Conservation (phyloP, 2,888 invertebrate species). For the Scaptomyza tumidula region DNA sequence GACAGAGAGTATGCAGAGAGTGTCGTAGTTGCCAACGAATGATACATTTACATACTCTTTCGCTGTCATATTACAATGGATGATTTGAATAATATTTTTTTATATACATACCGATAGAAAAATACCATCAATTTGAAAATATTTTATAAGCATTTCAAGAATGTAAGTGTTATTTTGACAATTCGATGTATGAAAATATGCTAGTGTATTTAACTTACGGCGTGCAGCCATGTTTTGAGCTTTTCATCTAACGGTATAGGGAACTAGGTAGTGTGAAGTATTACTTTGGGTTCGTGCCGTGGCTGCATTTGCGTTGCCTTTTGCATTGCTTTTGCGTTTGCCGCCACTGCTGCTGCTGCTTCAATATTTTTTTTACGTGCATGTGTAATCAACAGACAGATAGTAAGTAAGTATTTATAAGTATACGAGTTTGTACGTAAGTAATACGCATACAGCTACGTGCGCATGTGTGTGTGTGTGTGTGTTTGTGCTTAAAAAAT, state of each 20-base stretch:
- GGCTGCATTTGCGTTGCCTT: constrained; percentile 42
- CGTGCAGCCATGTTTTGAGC: background rate
- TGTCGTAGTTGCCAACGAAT: background rate
- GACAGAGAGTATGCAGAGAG: background rate
- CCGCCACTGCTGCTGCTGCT: constrained; percentile 39
- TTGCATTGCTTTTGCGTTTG: constrained; percentile 5
- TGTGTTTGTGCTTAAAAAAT: constrained; percentile 62
- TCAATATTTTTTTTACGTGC: constrained; percentile 65
- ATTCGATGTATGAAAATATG: background rate
- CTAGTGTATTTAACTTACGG: background rate
- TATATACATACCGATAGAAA: background rate
- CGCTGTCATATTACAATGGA: background rate
- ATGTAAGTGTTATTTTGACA: background rate
- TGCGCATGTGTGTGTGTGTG: constrained; percentile 20
- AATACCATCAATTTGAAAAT: background rate
- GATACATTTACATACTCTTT: background rate
- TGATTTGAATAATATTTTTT: background rate
- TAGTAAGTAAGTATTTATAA: constrained; percentile 60
- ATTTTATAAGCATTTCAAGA: background rate
- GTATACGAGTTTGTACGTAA: constrained; percentile 67
- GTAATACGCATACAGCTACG: constrained; percentile 56
- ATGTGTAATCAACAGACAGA: constrained; percentile 77
- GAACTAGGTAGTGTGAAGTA: constrained; percentile 1
- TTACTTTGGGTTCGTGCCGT: constrained; percentile 38
- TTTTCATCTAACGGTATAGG: background rate